These are phyloP conservation scores for Melanotaenia maccullochi DNA, from an alignment of 2,797 vertebrate genomes.

Conservation along the genomic window DNA sequence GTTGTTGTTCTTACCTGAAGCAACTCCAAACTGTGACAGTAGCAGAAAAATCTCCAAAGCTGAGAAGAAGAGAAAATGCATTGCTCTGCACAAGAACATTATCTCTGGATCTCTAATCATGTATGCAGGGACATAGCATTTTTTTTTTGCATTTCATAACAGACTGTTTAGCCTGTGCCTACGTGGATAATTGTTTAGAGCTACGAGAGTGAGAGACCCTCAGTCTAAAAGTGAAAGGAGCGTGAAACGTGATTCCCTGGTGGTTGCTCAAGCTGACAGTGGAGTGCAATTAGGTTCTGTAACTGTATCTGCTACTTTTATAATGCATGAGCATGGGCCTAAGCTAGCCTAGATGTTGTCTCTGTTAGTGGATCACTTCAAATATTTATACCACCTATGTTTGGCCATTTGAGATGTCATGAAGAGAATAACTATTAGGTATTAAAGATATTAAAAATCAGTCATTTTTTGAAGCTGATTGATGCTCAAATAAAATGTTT, in stretches of 20 bases:
- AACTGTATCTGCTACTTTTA: slow-evolving; percentile 68
- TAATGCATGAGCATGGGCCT: slow-evolving; percentile 70
- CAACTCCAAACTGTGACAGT: slow-evolving; percentile 40
- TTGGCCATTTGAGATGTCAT: slow-evolving; percentile 32
- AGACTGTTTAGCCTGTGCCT: slow-evolving; percentile 24
- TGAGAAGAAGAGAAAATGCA: slow-evolving; percentile 55
- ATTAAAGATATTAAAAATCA: slow-evolving; percentile 1
- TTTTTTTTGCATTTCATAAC: slow-evolving; percentile 24
- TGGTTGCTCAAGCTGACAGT: slow-evolving; percentile 53
- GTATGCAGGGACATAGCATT: slow-evolving; percentile 1
- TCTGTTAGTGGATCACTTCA: slow-evolving; percentile 39
- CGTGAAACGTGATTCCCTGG: slow-evolving; percentile 75
- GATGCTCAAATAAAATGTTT: background rate
- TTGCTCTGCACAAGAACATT: slow-evolving; percentile 52
- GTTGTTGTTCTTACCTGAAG: slow-evolving; percentile 74
- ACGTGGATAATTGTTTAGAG: slow-evolving; percentile 45
- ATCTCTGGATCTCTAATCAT: slow-evolving; percentile 15
- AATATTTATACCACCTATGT: slow-evolving; percentile 50
- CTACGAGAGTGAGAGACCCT: slow-evolving; percentile 71
- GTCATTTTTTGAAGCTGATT: slow-evolving; percentile 8
- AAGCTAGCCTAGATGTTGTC: slow-evolving; percentile 55
- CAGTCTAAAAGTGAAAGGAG: slow-evolving; percentile 81
- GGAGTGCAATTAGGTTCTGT: slow-evolving; percentile 66
- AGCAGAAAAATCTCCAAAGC: slow-evolving; percentile 53
- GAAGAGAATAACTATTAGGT: slow-evolving; percentile 6